Conservation (phyloP, 1,140 invertebrate genomes). For the Panulirus ornatus region DNA sequence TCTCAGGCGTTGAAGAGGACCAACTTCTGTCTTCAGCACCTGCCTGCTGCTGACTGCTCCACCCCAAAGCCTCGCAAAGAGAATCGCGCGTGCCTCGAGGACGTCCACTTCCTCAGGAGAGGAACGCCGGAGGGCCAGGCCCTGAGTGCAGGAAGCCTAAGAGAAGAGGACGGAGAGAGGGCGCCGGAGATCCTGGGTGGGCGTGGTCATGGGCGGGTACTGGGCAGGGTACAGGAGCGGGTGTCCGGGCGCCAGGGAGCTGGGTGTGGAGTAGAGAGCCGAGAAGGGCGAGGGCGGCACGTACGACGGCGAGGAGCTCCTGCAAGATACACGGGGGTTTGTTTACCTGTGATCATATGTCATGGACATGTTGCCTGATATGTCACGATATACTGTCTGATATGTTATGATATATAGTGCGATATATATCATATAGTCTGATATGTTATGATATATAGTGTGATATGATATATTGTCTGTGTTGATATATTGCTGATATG, state of each 20-base stretch:
- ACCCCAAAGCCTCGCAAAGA: not conserved
- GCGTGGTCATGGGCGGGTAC: slow-evolving; percentile 62
- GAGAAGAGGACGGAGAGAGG: slow-evolving; percentile 69
- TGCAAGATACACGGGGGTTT: not conserved
- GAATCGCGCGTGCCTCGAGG: not conserved
- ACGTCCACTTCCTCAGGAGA: no score
- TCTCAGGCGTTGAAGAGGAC: not conserved
- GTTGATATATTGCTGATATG: not conserved
- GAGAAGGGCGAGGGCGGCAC: slow-evolving; percentile 64
- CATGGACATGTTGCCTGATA: not conserved
- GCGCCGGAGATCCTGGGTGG: slow-evolving; percentile 63
- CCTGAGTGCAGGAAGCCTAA: not conserved
- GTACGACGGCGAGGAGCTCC: slow-evolving; percentile 58
- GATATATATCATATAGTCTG: not conserved
- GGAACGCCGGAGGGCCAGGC: not conserved
- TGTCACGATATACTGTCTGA: not conserved
- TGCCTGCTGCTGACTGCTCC: not conserved
- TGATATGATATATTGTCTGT: not conserved
- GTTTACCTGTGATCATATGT: not conserved
- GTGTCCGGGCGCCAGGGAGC: slow-evolving; percentile 47
- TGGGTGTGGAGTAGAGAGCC: slow-evolving; percentile 58
- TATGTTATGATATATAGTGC: not conserved
- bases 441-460: not conserved
- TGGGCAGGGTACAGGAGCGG: slow-evolving; percentile 64
- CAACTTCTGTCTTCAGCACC: not conserved